Base-by-base conservation (phyloP, 1,140 invertebrate species). In the Metaphire vulgaris region DNA sequence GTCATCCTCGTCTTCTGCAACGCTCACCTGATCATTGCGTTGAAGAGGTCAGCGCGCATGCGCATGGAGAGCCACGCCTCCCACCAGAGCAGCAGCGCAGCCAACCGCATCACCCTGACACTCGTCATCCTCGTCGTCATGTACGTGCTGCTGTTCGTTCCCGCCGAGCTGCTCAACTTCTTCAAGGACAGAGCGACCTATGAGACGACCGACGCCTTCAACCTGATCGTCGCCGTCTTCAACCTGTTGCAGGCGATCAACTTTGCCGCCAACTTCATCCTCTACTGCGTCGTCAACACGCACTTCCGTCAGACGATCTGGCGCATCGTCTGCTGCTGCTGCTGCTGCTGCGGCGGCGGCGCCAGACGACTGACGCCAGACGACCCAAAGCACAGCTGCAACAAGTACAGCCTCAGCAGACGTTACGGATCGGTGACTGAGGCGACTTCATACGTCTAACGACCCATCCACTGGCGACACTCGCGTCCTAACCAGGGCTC, bases 231-330 rank as follows among this genome's bases (percentile, higher is more conserved):
- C 68, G 71, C 78, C 64, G 80, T 85, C 21, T 84, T 83, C 26
- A 85, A 85, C 72, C 80, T 83, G 77, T 82, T 84, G 81, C 83
- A 84, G 74, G 80, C 82, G 0, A 75, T 84, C 31, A 84, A 85
- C 67, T 85, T 83, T 71, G 82, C 82, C 1, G 78, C 82, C 1
- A 85, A 85, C 74, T 85, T 85, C 75, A 80, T 84, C 2, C 76
- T 85, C 0, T 84, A 85, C 75, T 85, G 84, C 77, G 80, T 80
- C 1, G 81, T 85, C 12, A 85, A 85, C 80, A 83, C 83, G 68
- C 80, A 81, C 31, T 85, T 84, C 77, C 77, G 84, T n/a, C 79
- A 80, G 68, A 83, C 82, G 26, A 34, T 65, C 30, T 31, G 67
- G 21, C 56, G 73, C n/a, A n/a, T 77, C 70, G 29, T 77, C 0